phyloP scores from a whole-genome alignment of 2,797 vertebrate genomes.

The Fistularia tabacaria region DNA sequence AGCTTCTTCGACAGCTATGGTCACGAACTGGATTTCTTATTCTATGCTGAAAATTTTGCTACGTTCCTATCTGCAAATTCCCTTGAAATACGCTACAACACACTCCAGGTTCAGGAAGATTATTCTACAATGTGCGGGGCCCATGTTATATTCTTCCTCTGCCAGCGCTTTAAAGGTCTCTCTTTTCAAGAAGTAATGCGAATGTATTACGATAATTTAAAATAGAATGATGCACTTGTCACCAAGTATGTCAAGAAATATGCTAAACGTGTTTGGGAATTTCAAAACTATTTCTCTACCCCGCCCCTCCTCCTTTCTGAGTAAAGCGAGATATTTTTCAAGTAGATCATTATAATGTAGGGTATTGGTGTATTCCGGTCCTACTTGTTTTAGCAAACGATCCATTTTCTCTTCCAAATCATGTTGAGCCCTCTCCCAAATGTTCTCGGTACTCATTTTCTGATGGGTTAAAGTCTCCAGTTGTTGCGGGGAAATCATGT shows the following conservation, averaged over 20 bases:
- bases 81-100: background rate
- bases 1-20: too few relatives aligned
- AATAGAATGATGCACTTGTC: too few relatives aligned
- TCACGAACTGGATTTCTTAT: too few relatives aligned
- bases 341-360: background rate
- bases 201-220: too few relatives aligned
- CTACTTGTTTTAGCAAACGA: background rate
- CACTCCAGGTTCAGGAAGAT: background rate
- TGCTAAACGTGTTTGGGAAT: too few relatives aligned
- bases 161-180: background rate
- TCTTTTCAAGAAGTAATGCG: background rate
- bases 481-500: background rate
- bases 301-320: background rate
- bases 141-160: background rate
- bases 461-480: too few relatives aligned
- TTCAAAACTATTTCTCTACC: background rate
- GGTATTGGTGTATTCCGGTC: background rate
- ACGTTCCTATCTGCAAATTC: background rate
- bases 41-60: too few relatives aligned
- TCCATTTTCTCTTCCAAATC: background rate
- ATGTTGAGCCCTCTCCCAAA: background rate
- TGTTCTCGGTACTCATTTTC: background rate
- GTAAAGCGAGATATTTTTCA: background rate
- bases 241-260: too few relatives aligned
- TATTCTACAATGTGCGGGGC: background rate